Percentiles rank a stretch among this genome's conserved stretches.
These are phyloP conservation scores for Spea bombifrons DNA, from an alignment of 2,113 vertebrate species.

Conservation along the genomic window DNA sequence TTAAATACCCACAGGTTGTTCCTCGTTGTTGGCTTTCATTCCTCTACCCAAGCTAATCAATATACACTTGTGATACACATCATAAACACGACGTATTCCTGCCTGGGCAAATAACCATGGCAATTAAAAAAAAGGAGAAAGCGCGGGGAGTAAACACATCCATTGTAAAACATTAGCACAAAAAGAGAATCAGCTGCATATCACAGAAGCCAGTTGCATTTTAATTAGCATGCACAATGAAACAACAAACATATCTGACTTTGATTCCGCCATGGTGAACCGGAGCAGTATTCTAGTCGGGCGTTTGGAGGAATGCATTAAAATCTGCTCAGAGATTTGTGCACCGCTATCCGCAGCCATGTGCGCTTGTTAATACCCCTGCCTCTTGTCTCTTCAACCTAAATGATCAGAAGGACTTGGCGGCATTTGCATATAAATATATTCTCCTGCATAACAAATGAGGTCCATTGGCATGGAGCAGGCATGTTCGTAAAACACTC, in stretches of 20 bases:
- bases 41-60: conserved; percentile 27
- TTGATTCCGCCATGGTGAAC: conserved; percentile 24
- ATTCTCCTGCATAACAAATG: conserved; percentile 18
- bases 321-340: conserved; percentile 33
- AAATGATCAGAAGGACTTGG: conserved; percentile 33
- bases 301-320: conserved; percentile 22
- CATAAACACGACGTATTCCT: conserved; percentile 37
- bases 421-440: conserved; percentile 42
- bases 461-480: conserved; percentile 29
- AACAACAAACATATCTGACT: conserved; percentile 31
- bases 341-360: conserved; percentile 11
- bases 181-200: conserved; percentile 26
- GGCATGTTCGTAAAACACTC: conserved; percentile 32
- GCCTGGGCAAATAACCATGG: conserved; percentile 31
- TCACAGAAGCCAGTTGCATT: conserved; percentile 24
- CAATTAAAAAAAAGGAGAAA: conserved; percentile 9
- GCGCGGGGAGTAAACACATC: conserved; percentile 33
- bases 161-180: conserved; percentile 33
- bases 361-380: conserved; percentile 27
- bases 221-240: conserved; percentile 30
- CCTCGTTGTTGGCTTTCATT: conserved; percentile 23
- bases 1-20: conserved; percentile 11
- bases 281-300: conserved; percentile 22
- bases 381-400: conserved; percentile 20
- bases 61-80: conserved; percentile 41